These are phyloP conservation scores for Luperina nickerlii DNA, from an alignment of 2,888 invertebrate species.

Conservation along the genomic window DNA sequence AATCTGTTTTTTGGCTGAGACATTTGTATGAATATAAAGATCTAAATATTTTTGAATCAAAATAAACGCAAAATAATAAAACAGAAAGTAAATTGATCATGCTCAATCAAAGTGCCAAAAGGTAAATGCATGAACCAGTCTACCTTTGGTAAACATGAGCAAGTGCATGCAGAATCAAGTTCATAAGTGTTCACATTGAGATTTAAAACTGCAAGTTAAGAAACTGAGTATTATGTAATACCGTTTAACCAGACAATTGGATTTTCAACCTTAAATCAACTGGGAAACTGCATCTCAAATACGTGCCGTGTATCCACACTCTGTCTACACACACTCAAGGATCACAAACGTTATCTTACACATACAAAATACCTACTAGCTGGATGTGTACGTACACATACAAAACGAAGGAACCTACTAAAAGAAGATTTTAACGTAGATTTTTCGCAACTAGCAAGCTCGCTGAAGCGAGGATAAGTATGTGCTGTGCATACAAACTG, in stretches of 20 bases:
- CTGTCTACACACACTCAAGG: constrained; percentile 4
- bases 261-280: neutral
- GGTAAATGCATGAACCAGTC: neutral
- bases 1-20: too few species aligned
- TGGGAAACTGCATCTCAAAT: constrained; percentile 11
- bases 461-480: constrained; percentile 43
- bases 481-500: constrained; percentile 60
- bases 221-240: neutral
- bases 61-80: neutral
- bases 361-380: constrained; percentile 4
- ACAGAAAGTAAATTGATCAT: neutral
- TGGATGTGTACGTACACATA: constrained; percentile 6
- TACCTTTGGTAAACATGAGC: neutral
- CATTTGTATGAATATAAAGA: neutral
- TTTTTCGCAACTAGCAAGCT: constrained; percentile 54
- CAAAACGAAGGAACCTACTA: constrained; percentile 23
- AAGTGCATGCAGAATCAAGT: too few species aligned
- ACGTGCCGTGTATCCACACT: neutral
- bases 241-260: neutral
- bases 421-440: constrained; percentile 59
- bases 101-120: neutral
- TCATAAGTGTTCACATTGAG: neutral
- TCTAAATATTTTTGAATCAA: too few species aligned
- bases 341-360: constrained; percentile 13
- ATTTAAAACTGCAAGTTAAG: neutral